Evolutionary conservation across 2,113 vertebrate genomes (phyloP).

Genomic region (Oncorhynchus gorbuscha): DNA sequence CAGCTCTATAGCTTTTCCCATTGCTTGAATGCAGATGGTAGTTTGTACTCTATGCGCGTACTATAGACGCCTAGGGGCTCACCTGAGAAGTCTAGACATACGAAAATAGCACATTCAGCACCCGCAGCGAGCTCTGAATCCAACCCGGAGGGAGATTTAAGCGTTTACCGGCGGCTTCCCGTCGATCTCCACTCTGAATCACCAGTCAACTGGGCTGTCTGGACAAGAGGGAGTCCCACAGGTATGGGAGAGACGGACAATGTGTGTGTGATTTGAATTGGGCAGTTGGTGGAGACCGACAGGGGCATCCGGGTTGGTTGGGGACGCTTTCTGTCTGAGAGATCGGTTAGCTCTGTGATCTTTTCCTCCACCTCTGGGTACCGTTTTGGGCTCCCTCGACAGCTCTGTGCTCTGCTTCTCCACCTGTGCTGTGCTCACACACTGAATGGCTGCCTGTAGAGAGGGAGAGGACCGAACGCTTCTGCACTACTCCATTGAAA

Average conservation of each 20-base stretch:
- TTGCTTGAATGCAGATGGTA: slow-evolving; percentile 63
- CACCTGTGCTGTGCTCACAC: slow-evolving; percentile 67
- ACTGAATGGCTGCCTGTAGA: slow-evolving; percentile 86
- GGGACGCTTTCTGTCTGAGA: slow-evolving; percentile 57
- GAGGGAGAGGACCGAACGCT: slow-evolving; percentile 57
- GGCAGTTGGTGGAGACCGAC: not conserved
- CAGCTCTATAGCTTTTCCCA: slow-evolving; percentile 7
- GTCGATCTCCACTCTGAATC: slow-evolving; percentile 13
- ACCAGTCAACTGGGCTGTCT: not conserved
- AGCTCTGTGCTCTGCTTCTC: slow-evolving; percentile 74
- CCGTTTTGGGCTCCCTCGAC: slow-evolving; percentile 56
- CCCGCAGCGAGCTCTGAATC: slow-evolving; percentile 33
- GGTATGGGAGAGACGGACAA: not conserved
- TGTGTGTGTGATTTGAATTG: not conserved
- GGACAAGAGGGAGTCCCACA: slow-evolving; percentile 22
- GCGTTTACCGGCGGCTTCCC: not conserved
- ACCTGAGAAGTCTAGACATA: slow-evolving; percentile 71
- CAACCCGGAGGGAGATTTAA: not conserved
- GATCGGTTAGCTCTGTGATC: slow-evolving; percentile 73
- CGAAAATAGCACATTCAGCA: slow-evolving; percentile 19
- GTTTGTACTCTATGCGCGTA: slow-evolving; percentile 63
- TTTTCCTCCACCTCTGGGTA: slow-evolving; percentile 50
- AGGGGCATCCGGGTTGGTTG: slow-evolving; percentile 47
- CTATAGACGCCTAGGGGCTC: slow-evolving; percentile 51
- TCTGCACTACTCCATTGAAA: slow-evolving; percentile 50